Evolutionary conservation across 2,797 vertebrate genomes (phyloP).

Genomic region (Spatula versicolor): DNA sequence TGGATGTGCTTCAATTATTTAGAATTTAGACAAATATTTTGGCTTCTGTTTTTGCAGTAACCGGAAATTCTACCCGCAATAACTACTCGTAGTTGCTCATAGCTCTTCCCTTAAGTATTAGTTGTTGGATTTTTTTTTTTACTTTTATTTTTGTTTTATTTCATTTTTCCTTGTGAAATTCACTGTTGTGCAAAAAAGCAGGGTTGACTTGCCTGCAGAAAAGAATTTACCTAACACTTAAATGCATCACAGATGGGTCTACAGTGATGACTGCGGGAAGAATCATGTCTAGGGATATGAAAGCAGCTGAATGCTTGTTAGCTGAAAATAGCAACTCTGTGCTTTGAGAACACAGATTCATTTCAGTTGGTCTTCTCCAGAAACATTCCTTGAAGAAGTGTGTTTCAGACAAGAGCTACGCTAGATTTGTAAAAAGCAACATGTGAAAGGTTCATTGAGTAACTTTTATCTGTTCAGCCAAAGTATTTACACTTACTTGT

Average conservation of each 20-base stretch:
- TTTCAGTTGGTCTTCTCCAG: background rate
- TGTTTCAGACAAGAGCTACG: background rate
- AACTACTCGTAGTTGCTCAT: background rate
- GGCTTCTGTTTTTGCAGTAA: background rate
- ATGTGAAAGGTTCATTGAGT: background rate
- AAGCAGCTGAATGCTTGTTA: background rate
- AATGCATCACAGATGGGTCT: background rate
- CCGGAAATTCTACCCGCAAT: background rate
- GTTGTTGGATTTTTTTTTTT: background rate
- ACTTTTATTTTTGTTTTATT: background rate
- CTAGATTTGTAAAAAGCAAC: background rate
- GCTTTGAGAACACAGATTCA: rapidly evolving
- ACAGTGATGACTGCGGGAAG: background rate
- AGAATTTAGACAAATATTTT: background rate
- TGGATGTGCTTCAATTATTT: background rate
- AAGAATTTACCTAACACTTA: background rate
- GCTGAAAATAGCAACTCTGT: background rate
- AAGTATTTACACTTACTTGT: background rate
- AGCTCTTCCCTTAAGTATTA: background rate
- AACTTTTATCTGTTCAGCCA: background rate
- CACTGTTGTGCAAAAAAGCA: background rate
- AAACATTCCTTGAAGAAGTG: background rate
- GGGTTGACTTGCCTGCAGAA: background rate
- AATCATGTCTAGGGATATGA: background rate
- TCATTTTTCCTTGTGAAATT: background rate